A percentile compares a stretch with the other conserved stretches of the same genome.
phyloP scores from a whole-genome alignment of 2,888 invertebrate genomes.

The Pristionchus japonicus region DNA sequence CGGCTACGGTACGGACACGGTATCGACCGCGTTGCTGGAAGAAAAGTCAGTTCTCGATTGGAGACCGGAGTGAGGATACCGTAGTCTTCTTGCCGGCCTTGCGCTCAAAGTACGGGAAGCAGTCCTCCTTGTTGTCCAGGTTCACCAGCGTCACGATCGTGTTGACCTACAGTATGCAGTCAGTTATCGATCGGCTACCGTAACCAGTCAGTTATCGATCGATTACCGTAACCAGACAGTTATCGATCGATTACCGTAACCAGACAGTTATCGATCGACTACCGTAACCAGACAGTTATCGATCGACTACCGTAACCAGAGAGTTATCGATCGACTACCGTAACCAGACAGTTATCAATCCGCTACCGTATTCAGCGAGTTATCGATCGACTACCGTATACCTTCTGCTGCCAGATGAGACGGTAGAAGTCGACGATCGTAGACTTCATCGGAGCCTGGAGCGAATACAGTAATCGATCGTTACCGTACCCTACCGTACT shows the following conservation, averaged over 20 bases:
- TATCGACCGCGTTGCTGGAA: neutral
- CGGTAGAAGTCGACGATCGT: constrained; percentile 38
- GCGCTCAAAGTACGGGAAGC: constrained; percentile 21
- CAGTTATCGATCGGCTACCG: neutral
- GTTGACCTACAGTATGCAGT: neutral
- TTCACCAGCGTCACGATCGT: constrained; percentile 24
- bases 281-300: neutral
- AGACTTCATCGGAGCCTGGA: constrained; percentile 28
- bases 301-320: neutral
- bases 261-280: neutral
- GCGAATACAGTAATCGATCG: neutral
- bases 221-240: neutral
- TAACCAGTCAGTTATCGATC: too few species aligned
- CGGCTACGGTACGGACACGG: constrained; percentile 15
- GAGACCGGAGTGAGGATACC: neutral
- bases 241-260: neutral
- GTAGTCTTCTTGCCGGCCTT: constrained; percentile 42
- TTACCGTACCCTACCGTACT: neutral
- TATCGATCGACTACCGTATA: constrained; percentile 4
- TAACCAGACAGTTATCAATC: neutral
- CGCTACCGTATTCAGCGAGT: too few species aligned
- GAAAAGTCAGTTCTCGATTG: neutral
- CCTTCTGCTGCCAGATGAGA: constrained; percentile 37
- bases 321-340: neutral
- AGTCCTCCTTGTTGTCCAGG: neutral